phyloP scores from a whole-genome alignment of 2,888 invertebrate genomes.

The Tetrapedia diversipes region DNA sequence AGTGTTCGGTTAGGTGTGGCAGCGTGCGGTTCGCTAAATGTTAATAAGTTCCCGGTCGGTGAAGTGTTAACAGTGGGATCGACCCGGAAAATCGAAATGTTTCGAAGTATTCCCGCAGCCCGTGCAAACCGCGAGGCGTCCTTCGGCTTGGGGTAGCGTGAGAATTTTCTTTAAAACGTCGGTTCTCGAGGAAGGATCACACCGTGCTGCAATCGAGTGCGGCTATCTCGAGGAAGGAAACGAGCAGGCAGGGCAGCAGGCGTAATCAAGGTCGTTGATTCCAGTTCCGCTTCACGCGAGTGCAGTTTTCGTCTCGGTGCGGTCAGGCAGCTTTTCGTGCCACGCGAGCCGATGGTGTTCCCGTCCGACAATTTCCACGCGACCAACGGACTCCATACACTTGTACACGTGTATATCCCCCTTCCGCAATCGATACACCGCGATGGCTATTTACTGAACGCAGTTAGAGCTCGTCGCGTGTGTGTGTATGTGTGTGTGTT shows the following conservation, averaged over 20 bases:
- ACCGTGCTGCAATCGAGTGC: background rate
- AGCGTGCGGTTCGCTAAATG: too few relatives aligned
- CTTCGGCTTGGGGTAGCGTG: too few relatives aligned
- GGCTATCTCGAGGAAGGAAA: background rate
- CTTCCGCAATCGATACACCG: constrained; percentile 46
- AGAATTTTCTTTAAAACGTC: background rate
- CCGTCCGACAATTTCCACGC: constrained; percentile 46
- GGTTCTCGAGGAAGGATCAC: background rate
- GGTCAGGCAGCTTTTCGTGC: constrained; percentile 20
- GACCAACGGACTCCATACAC: constrained; percentile 25
- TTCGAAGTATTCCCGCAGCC: background rate
- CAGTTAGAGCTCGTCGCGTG: constrained; percentile 12
- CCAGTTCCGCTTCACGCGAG: constrained; percentile 39
- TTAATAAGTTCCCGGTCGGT: too few relatives aligned
- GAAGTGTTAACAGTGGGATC: too few relatives aligned
- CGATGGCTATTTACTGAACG: constrained; percentile 38
- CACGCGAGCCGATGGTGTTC: constrained; percentile 35
- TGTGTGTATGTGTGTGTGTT: too few relatives aligned
- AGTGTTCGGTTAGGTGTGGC: too few relatives aligned
- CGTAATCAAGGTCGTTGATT: constrained; percentile 53
- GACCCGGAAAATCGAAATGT: background rate
- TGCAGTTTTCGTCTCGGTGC: constrained; percentile 25
- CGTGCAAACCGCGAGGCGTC: background rate
- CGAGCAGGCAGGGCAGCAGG: background rate
- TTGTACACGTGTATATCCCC: constrained; percentile 44